Percentiles rank a stretch among this genome's conserved stretches.
phyloP scores from a whole-genome alignment of 2,797 vertebrate species.

The Xenops minutus region DNA sequence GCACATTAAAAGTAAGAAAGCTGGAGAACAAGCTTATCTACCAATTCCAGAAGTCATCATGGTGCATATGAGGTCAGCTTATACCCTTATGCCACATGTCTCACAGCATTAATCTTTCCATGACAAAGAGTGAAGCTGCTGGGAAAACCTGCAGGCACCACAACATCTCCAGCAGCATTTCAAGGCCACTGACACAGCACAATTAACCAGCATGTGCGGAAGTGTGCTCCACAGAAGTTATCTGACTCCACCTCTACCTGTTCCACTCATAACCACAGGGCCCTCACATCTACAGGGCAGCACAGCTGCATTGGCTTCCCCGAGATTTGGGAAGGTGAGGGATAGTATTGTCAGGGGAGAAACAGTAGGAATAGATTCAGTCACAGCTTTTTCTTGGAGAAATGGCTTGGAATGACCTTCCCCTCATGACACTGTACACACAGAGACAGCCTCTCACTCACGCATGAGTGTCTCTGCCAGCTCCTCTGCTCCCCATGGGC shows the following conservation, averaged over 20 bases:
- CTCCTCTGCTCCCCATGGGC: background rate
- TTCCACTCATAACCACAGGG: background rate
- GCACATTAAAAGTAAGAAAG: background rate
- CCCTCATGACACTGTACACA: background rate
- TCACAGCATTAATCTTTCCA: constrained; percentile 16
- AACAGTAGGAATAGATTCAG: background rate
- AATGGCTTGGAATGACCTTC: background rate
- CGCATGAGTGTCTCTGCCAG: background rate
- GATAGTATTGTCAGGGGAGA: background rate
- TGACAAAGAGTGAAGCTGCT: constrained; percentile 2
- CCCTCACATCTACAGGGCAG: background rate
- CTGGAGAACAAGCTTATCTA: constrained; percentile 14
- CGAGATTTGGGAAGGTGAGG: background rate
- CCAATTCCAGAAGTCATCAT: constrained; percentile 1
- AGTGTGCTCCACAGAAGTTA: background rate
- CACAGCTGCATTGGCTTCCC: background rate
- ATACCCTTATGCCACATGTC: background rate
- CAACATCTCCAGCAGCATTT: background rate
- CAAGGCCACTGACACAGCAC: background rate
- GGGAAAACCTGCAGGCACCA: constrained; percentile 46
- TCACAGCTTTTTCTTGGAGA: background rate
- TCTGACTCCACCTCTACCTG: background rate
- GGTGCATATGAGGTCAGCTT: background rate
- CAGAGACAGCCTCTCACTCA: background rate
- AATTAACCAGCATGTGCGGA: background rate